Evolutionary conservation across 1,140 invertebrate genomes (phyloP).

Genomic region (Rhyacophila brunnea): DNA sequence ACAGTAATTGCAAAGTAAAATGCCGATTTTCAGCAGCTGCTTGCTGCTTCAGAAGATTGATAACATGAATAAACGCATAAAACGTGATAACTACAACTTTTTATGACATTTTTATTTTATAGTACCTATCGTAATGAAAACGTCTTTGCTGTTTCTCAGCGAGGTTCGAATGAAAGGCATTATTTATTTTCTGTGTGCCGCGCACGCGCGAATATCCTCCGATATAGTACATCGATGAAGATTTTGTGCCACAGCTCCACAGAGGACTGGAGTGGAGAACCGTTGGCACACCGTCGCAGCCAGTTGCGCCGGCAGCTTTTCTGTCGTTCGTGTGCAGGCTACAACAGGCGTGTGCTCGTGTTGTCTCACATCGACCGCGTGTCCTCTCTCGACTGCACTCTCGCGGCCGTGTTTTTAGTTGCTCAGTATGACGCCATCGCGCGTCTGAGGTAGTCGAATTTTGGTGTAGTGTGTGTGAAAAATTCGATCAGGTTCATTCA

Average conservation of each 20-base stretch:
- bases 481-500: constrained; percentile 2
- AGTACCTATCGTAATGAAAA: no score
- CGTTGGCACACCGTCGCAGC: neutral
- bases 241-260: neutral
- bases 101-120: no score
- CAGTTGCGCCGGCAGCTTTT: constrained; percentile 10
- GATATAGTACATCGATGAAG: neutral
- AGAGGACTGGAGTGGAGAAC: neutral
- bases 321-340: constrained; percentile 13
- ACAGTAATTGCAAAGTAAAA: no score
- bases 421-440: constrained; percentile 26
- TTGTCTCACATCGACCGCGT: constrained; percentile 25
- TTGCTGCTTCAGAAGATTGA: no score
- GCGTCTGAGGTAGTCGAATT: constrained; percentile 15
- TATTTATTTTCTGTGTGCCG: neutral
- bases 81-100: no score
- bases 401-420: neutral
- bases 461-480: neutral
- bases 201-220: neutral
- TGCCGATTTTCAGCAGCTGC: no score
- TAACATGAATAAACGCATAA: no score
- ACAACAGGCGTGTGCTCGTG: neutral
- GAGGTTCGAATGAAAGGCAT: no score
- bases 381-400: neutral
- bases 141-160: no score